Percentiles rank a stretch among this genome's conserved stretches.
Conservation (phyloP, 2,888 invertebrate genomes). For the Zelleria hepariella region DNA sequence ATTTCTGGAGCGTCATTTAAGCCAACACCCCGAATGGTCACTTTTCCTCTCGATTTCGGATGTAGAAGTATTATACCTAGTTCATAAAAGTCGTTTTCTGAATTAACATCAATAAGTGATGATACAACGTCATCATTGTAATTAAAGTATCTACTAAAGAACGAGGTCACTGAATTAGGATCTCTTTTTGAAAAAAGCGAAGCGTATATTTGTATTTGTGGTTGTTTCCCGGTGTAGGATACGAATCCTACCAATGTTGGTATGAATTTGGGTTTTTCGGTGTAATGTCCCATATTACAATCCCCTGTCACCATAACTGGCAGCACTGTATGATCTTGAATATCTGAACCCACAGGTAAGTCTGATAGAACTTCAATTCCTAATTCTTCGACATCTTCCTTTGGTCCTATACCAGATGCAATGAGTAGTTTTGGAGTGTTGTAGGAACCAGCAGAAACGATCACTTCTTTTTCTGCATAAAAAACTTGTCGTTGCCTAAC, state of each 20-base stretch:
- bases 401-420: neutral
- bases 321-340: neutral
- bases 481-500: neutral
- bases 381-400: neutral
- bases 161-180: neutral
- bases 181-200: neutral
- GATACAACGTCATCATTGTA: slow-evolving; percentile 8
- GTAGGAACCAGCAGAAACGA: neutral
- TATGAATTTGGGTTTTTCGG: neutral
- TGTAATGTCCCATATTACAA: neutral
- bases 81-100: slow-evolving; percentile 21
- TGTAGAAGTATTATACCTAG: slow-evolving; percentile 25
- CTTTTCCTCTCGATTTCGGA: slow-evolving; percentile 29
- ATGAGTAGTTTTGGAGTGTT: neutral
- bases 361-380: neutral
- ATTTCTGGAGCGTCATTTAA: slow-evolving; percentile 2
- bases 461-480: slow-evolving; percentile 2
- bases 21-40: slow-evolving; percentile 11
- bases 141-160: slow-evolving; percentile 13
- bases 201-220: neutral
- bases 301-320: neutral
- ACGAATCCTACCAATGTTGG: neutral
- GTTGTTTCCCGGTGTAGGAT: neutral
- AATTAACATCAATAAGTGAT: slow-evolving; percentile 15
- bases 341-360: neutral